A percentile compares a stretch with the other conserved stretches of the same genome.
Conservation (phyloP, 2,113 vertebrate species). For the Siniperca knerii region DNA sequence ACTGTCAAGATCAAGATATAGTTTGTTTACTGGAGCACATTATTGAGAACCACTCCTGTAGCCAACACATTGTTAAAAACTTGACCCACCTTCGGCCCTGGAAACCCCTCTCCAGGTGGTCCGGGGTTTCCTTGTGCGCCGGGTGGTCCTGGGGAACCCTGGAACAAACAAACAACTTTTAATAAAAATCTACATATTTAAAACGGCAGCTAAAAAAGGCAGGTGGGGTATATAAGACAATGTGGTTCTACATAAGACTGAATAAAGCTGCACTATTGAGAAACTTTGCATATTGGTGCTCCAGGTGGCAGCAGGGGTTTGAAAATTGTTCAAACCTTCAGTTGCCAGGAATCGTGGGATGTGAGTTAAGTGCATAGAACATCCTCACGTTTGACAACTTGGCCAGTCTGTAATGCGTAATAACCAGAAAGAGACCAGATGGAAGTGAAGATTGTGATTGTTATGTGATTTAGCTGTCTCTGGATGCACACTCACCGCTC, state of each 20-base stretch:
- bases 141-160: conserved; percentile 85
- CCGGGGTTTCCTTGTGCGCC: conserved; percentile 87
- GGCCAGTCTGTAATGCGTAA: not conserved
- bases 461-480: not conserved
- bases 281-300: not conserved
- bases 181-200: not conserved
- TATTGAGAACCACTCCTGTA: not conserved
- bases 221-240: not conserved
- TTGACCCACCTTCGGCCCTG: conserved; percentile 88
- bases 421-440: not conserved
- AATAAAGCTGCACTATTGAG: not conserved
- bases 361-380: not conserved
- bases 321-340: not conserved
- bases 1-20: not conserved
- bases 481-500: not conserved
- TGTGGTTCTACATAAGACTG: not conserved
- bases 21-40: not conserved
- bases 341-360: not conserved
- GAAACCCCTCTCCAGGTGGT: conserved; percentile 85
- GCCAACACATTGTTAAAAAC: not conserved
- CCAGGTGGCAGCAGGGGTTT: conserved; percentile 23
- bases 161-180: conserved; percentile 13
- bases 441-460: not conserved
- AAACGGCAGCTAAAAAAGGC: no score
- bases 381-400: not conserved